Percentiles rank a stretch among this genome's conserved stretches.
phyloP scores from a whole-genome alignment of 2,797 vertebrate species.

The Pterois miles region DNA sequence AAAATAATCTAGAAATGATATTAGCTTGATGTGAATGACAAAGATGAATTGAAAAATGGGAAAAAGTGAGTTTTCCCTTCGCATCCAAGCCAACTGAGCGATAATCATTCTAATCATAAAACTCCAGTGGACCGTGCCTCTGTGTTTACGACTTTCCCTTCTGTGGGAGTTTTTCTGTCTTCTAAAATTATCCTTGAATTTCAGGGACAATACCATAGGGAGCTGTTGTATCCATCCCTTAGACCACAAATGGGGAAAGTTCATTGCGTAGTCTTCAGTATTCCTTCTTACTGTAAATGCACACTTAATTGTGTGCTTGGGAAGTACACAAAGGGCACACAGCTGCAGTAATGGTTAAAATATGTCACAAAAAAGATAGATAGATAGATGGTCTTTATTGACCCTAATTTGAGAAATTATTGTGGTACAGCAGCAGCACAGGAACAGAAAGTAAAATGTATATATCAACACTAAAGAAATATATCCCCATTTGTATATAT shows the following conservation, averaged over 20 bases:
- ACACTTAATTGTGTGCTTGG: background rate
- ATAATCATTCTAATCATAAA: background rate
- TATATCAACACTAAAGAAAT: too few relatives aligned
- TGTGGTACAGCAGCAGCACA: too few relatives aligned
- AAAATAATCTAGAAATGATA: background rate
- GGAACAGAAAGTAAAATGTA: too few relatives aligned
- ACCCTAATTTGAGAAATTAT: too few relatives aligned
- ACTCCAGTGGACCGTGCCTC: background rate
- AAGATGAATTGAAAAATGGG: background rate
- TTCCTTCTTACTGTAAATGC: background rate
- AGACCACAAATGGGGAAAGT: conserved; percentile 21
- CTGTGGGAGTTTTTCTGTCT: conserved; percentile 42
- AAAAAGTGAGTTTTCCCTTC: background rate
- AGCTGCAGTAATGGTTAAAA: background rate
- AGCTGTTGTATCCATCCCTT: conserved; percentile 22
- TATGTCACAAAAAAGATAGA: background rate
- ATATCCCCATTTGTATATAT: too few relatives aligned
- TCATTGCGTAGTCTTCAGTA: background rate
- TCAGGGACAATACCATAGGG: conserved; percentile 21
- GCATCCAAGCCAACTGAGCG: background rate
- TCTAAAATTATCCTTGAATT: conserved; percentile 43
- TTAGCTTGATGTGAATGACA: background rate
- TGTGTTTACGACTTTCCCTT: conserved; percentile 9
- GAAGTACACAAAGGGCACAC: background rate
- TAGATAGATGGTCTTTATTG: too few relatives aligned